Evolutionary conservation across 2,888 invertebrate species (phyloP).

Genomic region (Pseudolycoriella hygida): DNA sequence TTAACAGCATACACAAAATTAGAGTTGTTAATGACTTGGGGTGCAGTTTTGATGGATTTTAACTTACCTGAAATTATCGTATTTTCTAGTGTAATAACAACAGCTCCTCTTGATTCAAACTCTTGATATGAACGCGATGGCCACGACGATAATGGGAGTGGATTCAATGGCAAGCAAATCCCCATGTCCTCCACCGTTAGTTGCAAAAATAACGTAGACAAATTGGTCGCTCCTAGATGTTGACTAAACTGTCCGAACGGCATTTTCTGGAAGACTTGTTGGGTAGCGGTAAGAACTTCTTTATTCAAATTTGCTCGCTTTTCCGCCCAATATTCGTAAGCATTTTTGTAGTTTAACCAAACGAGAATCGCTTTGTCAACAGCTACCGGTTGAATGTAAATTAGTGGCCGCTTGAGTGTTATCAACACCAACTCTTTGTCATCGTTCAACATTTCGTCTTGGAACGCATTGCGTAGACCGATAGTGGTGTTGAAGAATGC

Average conservation of each 20-base stretch:
- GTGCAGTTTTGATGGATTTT: too few species aligned
- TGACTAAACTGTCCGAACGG: slow-evolving; percentile 64
- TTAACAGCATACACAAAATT: too few species aligned
- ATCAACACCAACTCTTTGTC: slow-evolving; percentile 81
- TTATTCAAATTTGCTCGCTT: slow-evolving; percentile 81
- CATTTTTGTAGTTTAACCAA: slow-evolving; percentile 98
- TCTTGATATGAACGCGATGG: slow-evolving; percentile 49
- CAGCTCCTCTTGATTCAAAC: slow-evolving; percentile 69
- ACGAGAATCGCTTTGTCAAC: slow-evolving; percentile 96
- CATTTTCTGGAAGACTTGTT: slow-evolving; percentile 52
- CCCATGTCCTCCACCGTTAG: slow-evolving; percentile 94
- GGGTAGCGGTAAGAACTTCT: slow-evolving; percentile 63
- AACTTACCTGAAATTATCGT: slow-evolving; percentile 54
- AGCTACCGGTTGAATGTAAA: slow-evolving; percentile 93
- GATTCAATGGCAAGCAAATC: slow-evolving; percentile 81
- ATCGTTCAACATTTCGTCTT: slow-evolving; percentile 80
- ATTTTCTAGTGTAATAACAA: slow-evolving; percentile 88
- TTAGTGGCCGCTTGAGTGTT: slow-evolving; percentile 77
- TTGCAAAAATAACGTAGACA: slow-evolving; percentile 83
- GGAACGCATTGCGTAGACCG: slow-evolving; percentile 62
- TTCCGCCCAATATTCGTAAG: slow-evolving; percentile 98
- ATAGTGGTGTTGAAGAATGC: slow-evolving; percentile 96
- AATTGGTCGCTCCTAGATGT: slow-evolving; percentile 56
- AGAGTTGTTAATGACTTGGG: too few species aligned
- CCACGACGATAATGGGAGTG: slow-evolving; percentile 53